Evolutionary conservation across 2,888 invertebrate genomes (phyloP), one percentile per base, ranked within the genome.

Genomic region (Cephus pygmeus): DNA sequence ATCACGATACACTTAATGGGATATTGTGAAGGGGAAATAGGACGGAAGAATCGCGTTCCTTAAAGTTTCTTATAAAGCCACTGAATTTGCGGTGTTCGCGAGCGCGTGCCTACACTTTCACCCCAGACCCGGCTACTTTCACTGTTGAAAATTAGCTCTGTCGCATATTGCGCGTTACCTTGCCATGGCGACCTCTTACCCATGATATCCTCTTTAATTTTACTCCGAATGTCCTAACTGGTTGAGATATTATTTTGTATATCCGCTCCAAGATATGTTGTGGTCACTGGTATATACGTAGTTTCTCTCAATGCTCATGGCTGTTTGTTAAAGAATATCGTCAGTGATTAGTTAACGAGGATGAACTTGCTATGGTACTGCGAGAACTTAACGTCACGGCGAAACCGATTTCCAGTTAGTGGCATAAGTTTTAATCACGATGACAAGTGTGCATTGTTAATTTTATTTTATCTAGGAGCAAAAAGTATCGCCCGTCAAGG

Each of bases 71-170:
- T 56, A 23, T 56, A 56, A 56, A 71, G 71, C 31, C 31, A 9
- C 71, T 71, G 31, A 33, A 71, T 33, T 71, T 33, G 71, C 71
- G 71, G 71, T 71, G 31, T 31, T 71, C 31, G 71, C 71, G 71
- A 31, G 71, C 33, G 71, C 40, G 40, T 56, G 71, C 71, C 31
- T 71, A 71, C 15, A 86, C 89, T 89, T 89, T 88, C 88, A 88
- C 89, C 82, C 82, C 77, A 79, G 75, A 69, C 75, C 76, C 76
- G 79, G 82, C 75, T 86, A 87, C 90, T 90, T 90, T 90, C 90
- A 89, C 90, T 84, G 83, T 85, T 87, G 85, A 87, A 86, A 88
- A 88, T 88, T 87, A 86, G 85, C 81, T 82, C 81, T 81, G 83
- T 71, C 31, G 71, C 71, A 33, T 71, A 71, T 15, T 15, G 31